These are phyloP conservation scores for Electrona antarctica DNA, from an alignment of 2,113 vertebrate genomes.

Conservation along the genomic window DNA sequence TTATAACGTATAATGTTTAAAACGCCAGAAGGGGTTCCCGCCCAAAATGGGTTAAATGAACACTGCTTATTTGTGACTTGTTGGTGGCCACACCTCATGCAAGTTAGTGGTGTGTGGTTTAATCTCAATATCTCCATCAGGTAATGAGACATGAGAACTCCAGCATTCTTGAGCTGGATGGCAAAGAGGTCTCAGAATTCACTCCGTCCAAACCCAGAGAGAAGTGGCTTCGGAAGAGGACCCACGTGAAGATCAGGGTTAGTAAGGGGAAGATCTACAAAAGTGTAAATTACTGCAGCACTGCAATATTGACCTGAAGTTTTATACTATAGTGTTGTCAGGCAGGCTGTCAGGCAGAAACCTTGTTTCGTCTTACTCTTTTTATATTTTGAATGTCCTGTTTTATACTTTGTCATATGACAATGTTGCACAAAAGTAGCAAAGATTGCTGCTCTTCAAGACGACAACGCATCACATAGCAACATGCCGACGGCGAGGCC, in stretches of 20 bases:
- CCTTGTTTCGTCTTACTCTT: not conserved
- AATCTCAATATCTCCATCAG: slow-evolving; percentile 64
- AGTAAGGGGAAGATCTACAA: slow-evolving; percentile 57
- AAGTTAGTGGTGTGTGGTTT: slow-evolving; percentile 6
- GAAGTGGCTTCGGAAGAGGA: slow-evolving; percentile 94
- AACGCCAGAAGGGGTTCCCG: too few species aligned
- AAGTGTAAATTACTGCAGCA: not conserved
- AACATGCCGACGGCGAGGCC: too few species aligned
- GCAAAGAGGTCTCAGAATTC: slow-evolving; percentile 93
- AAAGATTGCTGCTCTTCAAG: too few species aligned
- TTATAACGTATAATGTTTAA: too few species aligned
- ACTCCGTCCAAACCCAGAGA: slow-evolving; percentile 93
- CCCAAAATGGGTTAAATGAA: too few species aligned
- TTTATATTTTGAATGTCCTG: too few species aligned
- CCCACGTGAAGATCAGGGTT: slow-evolving; percentile 94
- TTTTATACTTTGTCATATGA: too few species aligned
- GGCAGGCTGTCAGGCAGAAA: not conserved
- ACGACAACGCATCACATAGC: too few species aligned
- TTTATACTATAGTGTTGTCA: not conserved
- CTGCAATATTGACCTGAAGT: too few species aligned
- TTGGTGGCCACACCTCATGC: not conserved
- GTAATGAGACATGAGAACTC: slow-evolving; percentile 94
- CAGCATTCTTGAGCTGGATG: slow-evolving; percentile 91
- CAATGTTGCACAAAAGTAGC: too few species aligned
- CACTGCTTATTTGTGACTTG: slow-evolving; percentile 1